Evolutionary conservation across 2,113 vertebrate species (phyloP), one percentile per base, ranked within the genome.

Genomic region (Stegostoma tigrinum): DNA sequence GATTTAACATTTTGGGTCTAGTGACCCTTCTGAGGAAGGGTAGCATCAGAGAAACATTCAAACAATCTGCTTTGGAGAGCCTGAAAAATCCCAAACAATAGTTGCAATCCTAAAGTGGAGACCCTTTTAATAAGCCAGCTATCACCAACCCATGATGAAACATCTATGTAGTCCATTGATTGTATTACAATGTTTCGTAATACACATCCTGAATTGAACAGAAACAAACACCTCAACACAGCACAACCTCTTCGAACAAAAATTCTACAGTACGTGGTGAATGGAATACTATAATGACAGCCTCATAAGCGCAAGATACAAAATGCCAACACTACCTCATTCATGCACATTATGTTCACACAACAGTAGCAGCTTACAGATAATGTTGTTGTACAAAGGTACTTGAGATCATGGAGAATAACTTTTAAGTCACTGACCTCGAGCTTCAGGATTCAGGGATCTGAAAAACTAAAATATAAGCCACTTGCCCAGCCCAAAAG

Each of bases 381-480:
- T 42, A 67, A 67, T 21, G 24, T 48, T 38, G 55, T 38, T 30
- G 15, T 93, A 5, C 15, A 66, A 45, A 70, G 55, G n/a, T n/a
- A 21, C 19, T 70, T 23, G 19, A 19, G 42, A 34, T 48, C 23
- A 34, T 70, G 61, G 2, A 68, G 66, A 67, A 52, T 61, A 38
- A 93, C 17, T 27, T 24, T 45, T 52, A 89, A 42, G 17, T 68
- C 1, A 24, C n/a, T 70, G 91, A 55, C n/a, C 48, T 42, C 0
- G 87, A 30, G 52, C 94, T 52, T 95, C 67, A 48, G 67, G 42
- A 27, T 72, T 70, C 67, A 48, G 21, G 38, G 4, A 95, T 72
- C 67, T 95, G 38, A 70, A 95, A 95, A 70, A 95, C 94, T 72
- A 10, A 72, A 95, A 48, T 21, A 95, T 21, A 70, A 48, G 23